Conservation (phyloP, 2,113 vertebrate species). For the Coreoperca whiteheadi region DNA sequence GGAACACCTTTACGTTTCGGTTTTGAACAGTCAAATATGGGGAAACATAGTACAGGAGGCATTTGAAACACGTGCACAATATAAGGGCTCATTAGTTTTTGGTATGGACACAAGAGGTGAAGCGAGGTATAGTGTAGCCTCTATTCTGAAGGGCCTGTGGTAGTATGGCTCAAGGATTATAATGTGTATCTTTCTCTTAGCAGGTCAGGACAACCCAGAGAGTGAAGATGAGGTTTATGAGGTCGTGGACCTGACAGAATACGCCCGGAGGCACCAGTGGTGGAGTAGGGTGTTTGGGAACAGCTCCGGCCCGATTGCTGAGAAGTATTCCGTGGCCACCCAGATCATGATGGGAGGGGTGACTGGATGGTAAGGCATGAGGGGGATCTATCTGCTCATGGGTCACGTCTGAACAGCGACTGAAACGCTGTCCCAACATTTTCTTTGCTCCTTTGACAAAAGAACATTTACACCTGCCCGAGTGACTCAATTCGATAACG, state of each 20-base stretch:
- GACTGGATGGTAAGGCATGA: conserved; percentile 91
- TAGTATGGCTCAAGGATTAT: too few relatives aligned
- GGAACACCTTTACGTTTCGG: background rate
- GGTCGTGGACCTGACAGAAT: conserved; percentile 95
- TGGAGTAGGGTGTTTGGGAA: conserved; percentile 95
- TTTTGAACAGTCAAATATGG: background rate
- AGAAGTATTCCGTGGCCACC: conserved; percentile 97
- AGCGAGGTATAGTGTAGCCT: background rate
- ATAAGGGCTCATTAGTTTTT: background rate
- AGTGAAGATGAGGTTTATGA: conserved; percentile 96
- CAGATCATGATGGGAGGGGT: conserved; percentile 98
- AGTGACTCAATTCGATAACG: background rate
- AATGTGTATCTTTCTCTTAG: background rate
- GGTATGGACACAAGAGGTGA: background rate
- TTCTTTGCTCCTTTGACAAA: background rate
- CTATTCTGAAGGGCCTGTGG: too few relatives aligned
- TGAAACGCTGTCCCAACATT: background rate
- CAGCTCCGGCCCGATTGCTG: conserved; percentile 94
- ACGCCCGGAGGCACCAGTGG: conserved; percentile 95
- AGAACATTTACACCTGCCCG: background rate
- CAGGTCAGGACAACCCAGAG: conserved; percentile 86
- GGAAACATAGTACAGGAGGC: background rate
- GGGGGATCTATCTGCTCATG: background rate
- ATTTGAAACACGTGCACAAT: background rate
- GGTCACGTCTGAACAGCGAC: background rate